These are phyloP conservation scores for Sarcophaga bullata DNA, from an alignment of 1,140 invertebrate genomes.

Conservation along the genomic window DNA sequence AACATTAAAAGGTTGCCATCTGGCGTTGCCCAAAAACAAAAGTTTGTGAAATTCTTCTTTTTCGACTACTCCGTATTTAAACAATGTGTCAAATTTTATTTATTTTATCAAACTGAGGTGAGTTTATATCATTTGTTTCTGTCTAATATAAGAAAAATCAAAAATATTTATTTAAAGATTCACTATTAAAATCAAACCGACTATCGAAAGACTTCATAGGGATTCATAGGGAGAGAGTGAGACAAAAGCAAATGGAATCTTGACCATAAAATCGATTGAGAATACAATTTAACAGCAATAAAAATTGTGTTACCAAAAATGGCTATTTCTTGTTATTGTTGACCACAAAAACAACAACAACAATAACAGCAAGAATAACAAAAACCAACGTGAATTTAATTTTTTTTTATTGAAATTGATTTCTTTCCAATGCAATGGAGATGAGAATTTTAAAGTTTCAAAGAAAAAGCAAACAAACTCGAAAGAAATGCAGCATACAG, in stretches of 20 bases:
- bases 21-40: no score
- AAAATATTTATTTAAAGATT: no score
- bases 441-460: conserved; percentile 26
- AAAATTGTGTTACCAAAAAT: conserved; percentile 37
- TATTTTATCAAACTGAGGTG: no score
- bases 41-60: no score
- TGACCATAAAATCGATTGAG: conserved; percentile 24
- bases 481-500: neutral
- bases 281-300: conserved; percentile 34
- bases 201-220: no score
- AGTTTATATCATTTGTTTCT: no score
- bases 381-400: neutral
- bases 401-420: conserved; percentile 40
- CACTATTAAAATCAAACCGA: no score
- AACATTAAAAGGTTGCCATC: no score
- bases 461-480: neutral
- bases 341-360: neutral
- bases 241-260: neutral
- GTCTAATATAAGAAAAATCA: no score
- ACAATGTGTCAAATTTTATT: no score
- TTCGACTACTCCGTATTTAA: no score
- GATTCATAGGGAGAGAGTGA: no score
- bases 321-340: conserved; percentile 20
- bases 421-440: conserved; percentile 19
- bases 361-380: neutral